Evolutionary conservation across 2,888 invertebrate genomes (phyloP).

Genomic region (Philereme transversata): DNA sequence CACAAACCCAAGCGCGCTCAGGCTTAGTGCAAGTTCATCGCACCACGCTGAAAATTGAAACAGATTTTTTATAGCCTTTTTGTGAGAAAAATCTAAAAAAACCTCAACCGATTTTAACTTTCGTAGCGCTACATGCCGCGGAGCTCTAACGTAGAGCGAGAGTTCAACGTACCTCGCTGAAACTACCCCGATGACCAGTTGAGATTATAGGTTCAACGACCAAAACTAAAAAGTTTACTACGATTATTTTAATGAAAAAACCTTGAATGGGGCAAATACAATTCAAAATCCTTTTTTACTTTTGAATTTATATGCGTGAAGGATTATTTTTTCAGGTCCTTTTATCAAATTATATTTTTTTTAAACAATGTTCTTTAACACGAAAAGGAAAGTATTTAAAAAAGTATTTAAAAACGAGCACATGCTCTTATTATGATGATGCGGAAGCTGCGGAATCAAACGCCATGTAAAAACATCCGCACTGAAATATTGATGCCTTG

Average conservation of each 20-base stretch:
- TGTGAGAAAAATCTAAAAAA: not conserved
- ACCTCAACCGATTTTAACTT: not conserved
- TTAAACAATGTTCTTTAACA: no score
- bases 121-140: constrained; percentile 13
- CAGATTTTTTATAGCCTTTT: no score
- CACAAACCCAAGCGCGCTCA: no score
- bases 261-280: no score
- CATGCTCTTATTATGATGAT: not conserved
- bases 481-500: constrained; percentile 7
- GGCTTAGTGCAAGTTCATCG: no score
- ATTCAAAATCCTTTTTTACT: no score
- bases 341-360: no score
- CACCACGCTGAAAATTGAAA: no score
- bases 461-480: constrained; percentile 23
- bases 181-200: constrained; percentile 17
- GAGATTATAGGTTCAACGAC: constrained; percentile 24
- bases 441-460: constrained; percentile 16
- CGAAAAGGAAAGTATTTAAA: no score
- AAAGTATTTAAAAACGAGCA: no score
- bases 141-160: constrained; percentile 29
- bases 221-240: constrained; percentile 22
- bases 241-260: not conserved
- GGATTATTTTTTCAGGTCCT: no score
- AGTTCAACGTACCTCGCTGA: constrained; percentile 25
- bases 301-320: no score